Percentiles rank a stretch among this genome's conserved stretches.
Conservation (phyloP, 2,888 invertebrate genomes). For the Auanema freiburgensis region DNA sequence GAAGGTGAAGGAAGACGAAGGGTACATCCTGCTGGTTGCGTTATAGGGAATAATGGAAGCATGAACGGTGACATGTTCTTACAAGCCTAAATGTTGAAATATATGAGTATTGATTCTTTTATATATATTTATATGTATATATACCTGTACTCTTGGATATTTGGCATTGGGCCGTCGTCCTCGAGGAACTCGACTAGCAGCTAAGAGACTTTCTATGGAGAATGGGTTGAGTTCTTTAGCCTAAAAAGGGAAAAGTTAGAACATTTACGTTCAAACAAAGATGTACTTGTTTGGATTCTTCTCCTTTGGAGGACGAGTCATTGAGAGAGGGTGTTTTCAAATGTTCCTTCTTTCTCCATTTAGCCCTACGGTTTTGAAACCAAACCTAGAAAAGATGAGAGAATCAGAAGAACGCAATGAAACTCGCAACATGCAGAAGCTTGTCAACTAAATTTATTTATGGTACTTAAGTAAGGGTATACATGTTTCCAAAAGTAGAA, state of each 20-base stretch:
- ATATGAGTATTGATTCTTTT: background rate
- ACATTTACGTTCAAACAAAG: background rate
- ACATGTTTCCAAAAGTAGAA: background rate
- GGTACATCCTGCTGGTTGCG: slow-evolving; percentile 68
- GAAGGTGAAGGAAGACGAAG: slow-evolving; percentile 34
- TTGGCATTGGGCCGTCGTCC: slow-evolving; percentile 68
- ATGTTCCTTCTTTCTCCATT: slow-evolving; percentile 96
- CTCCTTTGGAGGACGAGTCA: too few relatives aligned
- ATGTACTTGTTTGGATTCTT: slow-evolving; percentile 3
- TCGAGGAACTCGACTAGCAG: slow-evolving; percentile 67
- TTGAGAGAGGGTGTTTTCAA: slow-evolving; percentile 4
- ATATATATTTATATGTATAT: too few relatives aligned
- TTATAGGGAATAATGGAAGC: slow-evolving; percentile 67
- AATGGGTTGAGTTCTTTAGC: slow-evolving; percentile 52
- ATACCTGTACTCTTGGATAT: slow-evolving; percentile 66
- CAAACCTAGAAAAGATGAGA: slow-evolving; percentile 79
- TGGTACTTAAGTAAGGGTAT: background rate
- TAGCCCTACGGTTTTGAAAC: slow-evolving; percentile 98
- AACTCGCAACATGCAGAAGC: background rate
- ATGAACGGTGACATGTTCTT: slow-evolving; percentile 67
- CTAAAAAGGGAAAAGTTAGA: slow-evolving; percentile 18
- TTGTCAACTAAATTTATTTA: background rate
- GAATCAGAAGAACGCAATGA: background rate
- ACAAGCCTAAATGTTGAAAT: slow-evolving; percentile 66
- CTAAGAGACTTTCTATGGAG: slow-evolving; percentile 67